Percentiles rank a stretch among this genome's conserved stretches.
phyloP scores from a whole-genome alignment of 2,113 vertebrate genomes.

The Motacilla alba region DNA sequence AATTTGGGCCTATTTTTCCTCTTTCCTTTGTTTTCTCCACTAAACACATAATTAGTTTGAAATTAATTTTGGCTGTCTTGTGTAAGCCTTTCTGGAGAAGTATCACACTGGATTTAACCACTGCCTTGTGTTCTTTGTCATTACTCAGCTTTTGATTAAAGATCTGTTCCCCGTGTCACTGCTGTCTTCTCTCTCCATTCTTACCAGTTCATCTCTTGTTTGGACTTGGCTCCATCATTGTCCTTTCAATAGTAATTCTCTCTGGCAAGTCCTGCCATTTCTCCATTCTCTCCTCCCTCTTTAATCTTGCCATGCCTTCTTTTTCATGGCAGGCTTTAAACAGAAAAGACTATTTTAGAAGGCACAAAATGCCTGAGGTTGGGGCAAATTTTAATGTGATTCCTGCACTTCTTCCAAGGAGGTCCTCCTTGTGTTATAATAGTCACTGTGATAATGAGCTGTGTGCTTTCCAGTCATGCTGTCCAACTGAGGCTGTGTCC shows the following conservation, averaged over 20 bases:
- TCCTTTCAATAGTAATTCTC: neutral
- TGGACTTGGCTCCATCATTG: neutral
- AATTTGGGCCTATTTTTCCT: neutral
- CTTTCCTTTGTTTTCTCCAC: neutral
- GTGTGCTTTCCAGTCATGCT: neutral
- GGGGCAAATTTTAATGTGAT: neutral
- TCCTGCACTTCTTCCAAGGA: neutral
- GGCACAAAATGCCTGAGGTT: neutral
- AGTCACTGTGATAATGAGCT: neutral
- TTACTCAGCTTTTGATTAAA: neutral
- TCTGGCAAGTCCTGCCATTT: neutral
- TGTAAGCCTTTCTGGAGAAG: neutral
- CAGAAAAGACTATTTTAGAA: neutral
- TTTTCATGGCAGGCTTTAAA: neutral
- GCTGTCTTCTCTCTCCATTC: neutral
- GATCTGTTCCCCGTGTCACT: neutral
- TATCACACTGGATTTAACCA: neutral
- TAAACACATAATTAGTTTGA: neutral
- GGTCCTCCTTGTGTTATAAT: rapidly evolving
- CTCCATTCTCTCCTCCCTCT: neutral
- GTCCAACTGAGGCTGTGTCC: neutral
- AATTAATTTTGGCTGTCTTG: neutral
- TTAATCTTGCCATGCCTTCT: neutral
- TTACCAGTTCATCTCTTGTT: neutral
- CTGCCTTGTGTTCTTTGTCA: neutral